phyloP scores from a whole-genome alignment of 2,113 vertebrate species.

The Centropus unirufus region DNA sequence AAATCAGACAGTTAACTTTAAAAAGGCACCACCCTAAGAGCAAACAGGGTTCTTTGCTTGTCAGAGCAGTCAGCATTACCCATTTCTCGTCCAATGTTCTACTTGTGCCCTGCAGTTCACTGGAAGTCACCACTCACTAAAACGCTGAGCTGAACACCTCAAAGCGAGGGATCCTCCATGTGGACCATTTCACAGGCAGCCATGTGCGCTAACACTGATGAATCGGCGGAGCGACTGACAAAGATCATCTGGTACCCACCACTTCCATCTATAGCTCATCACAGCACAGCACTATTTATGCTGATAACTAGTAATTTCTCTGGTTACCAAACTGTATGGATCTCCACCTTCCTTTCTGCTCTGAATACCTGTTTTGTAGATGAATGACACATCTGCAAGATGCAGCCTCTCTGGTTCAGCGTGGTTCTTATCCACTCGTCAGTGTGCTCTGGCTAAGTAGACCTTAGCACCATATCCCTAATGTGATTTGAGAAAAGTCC shows the following conservation, averaged over 20 bases:
- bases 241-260: background rate
- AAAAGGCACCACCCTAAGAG: background rate
- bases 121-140: background rate
- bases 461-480: background rate
- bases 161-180: background rate
- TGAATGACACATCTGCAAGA: background rate
- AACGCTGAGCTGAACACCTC: background rate
- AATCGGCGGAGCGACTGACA: background rate
- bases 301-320: background rate
- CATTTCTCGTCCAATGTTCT: fast-evolving
- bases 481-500: background rate
- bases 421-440: background rate
- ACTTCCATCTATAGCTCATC: background rate
- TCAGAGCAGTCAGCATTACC: background rate
- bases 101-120: background rate
- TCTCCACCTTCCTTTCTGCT: background rate
- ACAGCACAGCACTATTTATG: background rate
- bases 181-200: background rate
- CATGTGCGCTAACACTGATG: background rate
- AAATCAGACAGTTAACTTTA: background rate
- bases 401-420: background rate
- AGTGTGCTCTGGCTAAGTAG: background rate
- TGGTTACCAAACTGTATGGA: background rate
- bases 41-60: background rate
- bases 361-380: background rate